Conservation (phyloP, 1,140 invertebrate genomes). For the Onthophagus taurus region DNA sequence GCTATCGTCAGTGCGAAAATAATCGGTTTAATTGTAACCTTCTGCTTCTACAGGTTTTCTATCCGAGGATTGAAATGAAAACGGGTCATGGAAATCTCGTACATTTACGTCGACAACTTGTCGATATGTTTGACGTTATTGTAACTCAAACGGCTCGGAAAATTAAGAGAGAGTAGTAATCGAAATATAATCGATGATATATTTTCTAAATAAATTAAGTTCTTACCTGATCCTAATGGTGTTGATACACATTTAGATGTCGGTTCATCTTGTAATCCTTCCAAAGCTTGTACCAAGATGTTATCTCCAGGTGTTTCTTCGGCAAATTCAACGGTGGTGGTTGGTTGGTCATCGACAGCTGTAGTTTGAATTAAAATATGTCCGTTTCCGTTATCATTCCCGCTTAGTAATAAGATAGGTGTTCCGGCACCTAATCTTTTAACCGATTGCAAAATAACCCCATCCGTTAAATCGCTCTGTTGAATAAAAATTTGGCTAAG, state of each 20-base stretch:
- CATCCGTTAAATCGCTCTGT: slow-evolving; percentile 31
- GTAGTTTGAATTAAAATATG: slow-evolving; percentile 34
- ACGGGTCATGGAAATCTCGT: no score
- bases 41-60: no score
- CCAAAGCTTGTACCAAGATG: slow-evolving; percentile 26
- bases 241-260: slow-evolving; percentile 22
- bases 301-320: slow-evolving; percentile 21
- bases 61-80: no score
- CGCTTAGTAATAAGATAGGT: slow-evolving; percentile 33
- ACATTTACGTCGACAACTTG: no score
- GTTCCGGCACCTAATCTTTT: slow-evolving; percentile 32
- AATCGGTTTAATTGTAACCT: no score
- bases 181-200: no score
- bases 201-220: no score
- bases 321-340: slow-evolving; percentile 13
- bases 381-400: slow-evolving; percentile 30
- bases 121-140: no score
- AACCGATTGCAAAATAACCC: slow-evolving; percentile 32
- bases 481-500: slow-evolving; percentile 30
- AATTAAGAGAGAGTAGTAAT: no score
- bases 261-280: slow-evolving; percentile 26
- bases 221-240: slow-evolving; percentile 32
- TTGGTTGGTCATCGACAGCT: slow-evolving; percentile 16
- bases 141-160: no score
- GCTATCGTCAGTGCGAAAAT: no score